These are phyloP conservation scores for Caenorhabditis sp. DNA, from an alignment of 2,888 invertebrate species.

Conservation along the genomic window DNA sequence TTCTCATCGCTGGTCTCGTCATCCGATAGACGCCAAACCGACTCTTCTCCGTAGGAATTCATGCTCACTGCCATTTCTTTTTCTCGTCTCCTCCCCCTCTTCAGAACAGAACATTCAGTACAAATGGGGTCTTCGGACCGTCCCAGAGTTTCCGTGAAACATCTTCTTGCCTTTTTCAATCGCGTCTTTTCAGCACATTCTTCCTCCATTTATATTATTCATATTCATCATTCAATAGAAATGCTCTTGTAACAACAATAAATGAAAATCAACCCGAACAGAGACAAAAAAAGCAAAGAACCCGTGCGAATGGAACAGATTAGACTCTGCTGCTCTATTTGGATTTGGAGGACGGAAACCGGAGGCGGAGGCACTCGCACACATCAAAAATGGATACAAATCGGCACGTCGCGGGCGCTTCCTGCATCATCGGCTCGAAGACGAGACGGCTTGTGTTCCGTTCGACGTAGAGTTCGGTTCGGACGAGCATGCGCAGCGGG, in stretches of 20 bases:
- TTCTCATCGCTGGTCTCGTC: slow-evolving; percentile 14
- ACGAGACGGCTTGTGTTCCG: slow-evolving; percentile 30
- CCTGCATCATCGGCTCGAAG: slow-evolving; percentile 48
- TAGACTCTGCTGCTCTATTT: slow-evolving; percentile 10
- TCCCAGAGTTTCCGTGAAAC: slow-evolving; percentile 33
- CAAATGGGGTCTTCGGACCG: slow-evolving; percentile 12
- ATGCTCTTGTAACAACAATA: too few relatives aligned
- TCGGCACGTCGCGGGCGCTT: slow-evolving; percentile 24
- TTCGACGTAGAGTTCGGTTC: slow-evolving; percentile 42
- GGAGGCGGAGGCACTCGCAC: slow-evolving; percentile 45
- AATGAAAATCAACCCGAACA: slow-evolving; percentile 1
- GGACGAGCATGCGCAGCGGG: slow-evolving; percentile 31
- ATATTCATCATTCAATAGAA: too few relatives aligned
- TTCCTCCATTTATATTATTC: slow-evolving; percentile 22
- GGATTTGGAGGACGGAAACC: slow-evolving; percentile 35
- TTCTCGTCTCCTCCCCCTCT: background rate
- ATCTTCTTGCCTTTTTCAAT: background rate
- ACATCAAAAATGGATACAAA: slow-evolving; percentile 55
- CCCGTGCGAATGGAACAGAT: background rate
- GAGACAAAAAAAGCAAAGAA: slow-evolving; percentile 21
- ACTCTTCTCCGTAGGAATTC: slow-evolving; percentile 19
- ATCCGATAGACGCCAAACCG: slow-evolving; percentile 36
- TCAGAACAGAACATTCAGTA: slow-evolving; percentile 13
- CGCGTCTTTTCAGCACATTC: too few relatives aligned
- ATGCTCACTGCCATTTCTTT: slow-evolving; percentile 30